Evolutionary conservation across 2,797 vertebrate species (phyloP), one percentile per base, ranked within the genome.

Genomic region (Lerista edwardsae): DNA sequence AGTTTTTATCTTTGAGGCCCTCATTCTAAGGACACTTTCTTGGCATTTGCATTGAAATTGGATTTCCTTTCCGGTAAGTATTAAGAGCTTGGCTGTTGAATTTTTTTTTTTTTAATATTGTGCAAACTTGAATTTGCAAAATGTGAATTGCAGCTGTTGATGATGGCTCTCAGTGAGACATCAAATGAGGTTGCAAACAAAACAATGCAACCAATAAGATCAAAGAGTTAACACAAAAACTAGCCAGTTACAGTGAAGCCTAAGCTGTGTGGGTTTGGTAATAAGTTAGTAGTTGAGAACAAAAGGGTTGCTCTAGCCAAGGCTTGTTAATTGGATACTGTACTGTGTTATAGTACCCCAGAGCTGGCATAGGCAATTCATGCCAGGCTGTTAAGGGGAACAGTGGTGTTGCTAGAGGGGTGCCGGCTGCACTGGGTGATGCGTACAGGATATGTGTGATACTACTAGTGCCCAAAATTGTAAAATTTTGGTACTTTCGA

Each of bases 281-380:
- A 31, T 12, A 27, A 3, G 10, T 67, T 55, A 36, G 23, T 80
- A 44, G 41, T 36, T 55, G 23, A 34, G 44, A 80, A 68, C 12
- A 55, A 36, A 68, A 67, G 68, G 1, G 11, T 17, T 55, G 23
- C 44, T 65, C 9, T 15, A 6, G 64, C 31, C n/a, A 36, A 4
- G 41, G 64, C 14, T 55, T 55, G 41, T 51, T 68, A 80, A 80
- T 68, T 79, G 64, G 64, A 79, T 79, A n/a, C n/a, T n/a, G n/a
- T 79, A 79, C 3, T 68, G 78, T 31, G 55, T 80, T 80, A 34
- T 47, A 23, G 15, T 41, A 41, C 3, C 62, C 21, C 12, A 31
- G 57, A 62, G 21, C 11, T 41, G 29, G 41, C n/a, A 23, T 36
- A 23, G 25, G 72, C 15, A 31, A 31, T 36, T 55, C 29, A 27